phyloP scores from a whole-genome alignment of 2,888 invertebrate genomes.

The Machimus atricapillus region DNA sequence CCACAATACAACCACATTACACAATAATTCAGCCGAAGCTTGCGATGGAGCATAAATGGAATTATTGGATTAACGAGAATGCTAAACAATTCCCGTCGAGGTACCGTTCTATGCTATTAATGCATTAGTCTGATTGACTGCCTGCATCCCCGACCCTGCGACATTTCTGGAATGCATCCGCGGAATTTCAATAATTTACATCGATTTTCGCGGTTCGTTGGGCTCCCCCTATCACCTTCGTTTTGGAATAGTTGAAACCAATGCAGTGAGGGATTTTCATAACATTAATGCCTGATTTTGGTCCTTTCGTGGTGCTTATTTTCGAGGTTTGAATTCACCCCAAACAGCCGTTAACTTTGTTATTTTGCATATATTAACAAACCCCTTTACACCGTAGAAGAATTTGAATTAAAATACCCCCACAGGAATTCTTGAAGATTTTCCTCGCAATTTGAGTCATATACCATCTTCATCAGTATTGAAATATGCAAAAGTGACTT shows the following conservation, averaged over 20 bases:
- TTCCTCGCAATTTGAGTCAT: background rate
- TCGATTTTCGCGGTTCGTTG: background rate
- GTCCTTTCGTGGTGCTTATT: background rate
- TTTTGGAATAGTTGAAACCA: background rate
- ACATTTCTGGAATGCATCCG: background rate
- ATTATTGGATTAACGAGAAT: background rate
- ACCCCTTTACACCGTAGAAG: background rate
- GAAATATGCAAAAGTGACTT: background rate
- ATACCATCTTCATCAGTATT: background rate
- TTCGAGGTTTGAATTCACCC: background rate
- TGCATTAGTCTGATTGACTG: slow-evolving; percentile 35
- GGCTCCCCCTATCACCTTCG: background rate
- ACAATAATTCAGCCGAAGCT: slow-evolving; percentile 5
- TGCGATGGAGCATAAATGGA: background rate
- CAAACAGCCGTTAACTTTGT: background rate
- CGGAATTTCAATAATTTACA: background rate
- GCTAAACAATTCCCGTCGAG: background rate
- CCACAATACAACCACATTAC: slow-evolving; percentile 26
- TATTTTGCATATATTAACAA: background rate
- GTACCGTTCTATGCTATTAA: background rate
- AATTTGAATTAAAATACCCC: background rate
- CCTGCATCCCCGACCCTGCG: background rate
- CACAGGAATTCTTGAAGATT: background rate
- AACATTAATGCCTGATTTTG: background rate
- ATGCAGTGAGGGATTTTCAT: background rate